Evolutionary conservation across 2,113 vertebrate genomes (phyloP).

Genomic region (Microcebus lehilahytsara): DNA sequence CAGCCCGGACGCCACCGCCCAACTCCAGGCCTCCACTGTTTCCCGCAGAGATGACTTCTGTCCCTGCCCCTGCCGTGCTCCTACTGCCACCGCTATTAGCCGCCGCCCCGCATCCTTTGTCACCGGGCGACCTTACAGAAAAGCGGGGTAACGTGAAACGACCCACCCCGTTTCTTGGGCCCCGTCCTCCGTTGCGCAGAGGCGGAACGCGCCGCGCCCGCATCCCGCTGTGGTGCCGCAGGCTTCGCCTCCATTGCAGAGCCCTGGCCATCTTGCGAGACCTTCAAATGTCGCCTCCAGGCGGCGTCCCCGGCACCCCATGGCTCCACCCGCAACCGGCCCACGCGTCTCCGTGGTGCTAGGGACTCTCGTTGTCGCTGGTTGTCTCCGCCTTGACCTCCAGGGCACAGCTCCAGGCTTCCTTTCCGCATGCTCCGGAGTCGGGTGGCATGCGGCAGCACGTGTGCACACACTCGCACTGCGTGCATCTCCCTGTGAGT

Average conservation of each 20-base stretch:
- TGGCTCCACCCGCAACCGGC: background rate
- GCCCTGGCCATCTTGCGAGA: background rate
- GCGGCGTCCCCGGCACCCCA: no score
- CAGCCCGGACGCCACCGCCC: background rate
- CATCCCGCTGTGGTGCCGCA: no score
- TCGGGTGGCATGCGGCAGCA: background rate
- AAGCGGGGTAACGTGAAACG: background rate
- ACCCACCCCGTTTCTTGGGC: background rate
- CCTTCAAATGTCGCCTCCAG: background rate
- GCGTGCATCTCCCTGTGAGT: background rate
- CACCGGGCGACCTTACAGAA: background rate
- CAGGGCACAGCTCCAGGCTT: background rate
- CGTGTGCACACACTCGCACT: rapidly evolving
- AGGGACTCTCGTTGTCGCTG: no score
- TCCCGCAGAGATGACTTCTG: background rate
- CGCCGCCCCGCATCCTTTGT: background rate
- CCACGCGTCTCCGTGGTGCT: rapidly evolving
- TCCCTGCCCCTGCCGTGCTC: background rate
- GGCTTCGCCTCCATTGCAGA: background rate
- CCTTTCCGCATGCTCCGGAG: background rate
- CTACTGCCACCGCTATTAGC: background rate
- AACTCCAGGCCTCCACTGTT: background rate
- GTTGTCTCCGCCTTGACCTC: background rate
- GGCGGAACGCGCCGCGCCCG: background rate
- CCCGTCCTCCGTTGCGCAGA: background rate